Evolutionary conservation across 2,888 invertebrate species (phyloP), one percentile per base, ranked within the genome.

Genomic region (Stenichneumon culpator): DNA sequence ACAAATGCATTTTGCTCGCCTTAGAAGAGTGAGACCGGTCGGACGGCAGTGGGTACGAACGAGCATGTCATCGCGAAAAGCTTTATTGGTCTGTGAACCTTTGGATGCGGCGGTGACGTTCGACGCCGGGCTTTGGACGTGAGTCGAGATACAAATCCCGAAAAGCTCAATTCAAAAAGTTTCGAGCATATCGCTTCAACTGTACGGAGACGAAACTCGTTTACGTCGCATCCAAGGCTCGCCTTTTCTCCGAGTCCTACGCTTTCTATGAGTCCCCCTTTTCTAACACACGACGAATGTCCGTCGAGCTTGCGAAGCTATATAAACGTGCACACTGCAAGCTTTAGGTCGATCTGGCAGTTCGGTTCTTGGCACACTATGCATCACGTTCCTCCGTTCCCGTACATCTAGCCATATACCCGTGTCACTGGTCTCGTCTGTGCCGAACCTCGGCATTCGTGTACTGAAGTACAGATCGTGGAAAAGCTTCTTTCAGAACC

Each of bases 161-260:
- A 63, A 84, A 84, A 84, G 77, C 81, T 81, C 77, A 73, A 32
- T 63, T 84, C 84, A 78, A 81, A 84, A 81, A 81, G 73, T 78
- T 57, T 68, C 72, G 68, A 75, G 72, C 28, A 25, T 73, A 52
- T 78, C 68, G 25, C 72, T 73, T 67, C 25, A 57, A 68, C 44
- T 39, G 32, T 6, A 47, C 67, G 57, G 69, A 47, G 44, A 47
- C 54, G 60, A 14, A 65, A 72, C 60, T 77, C 77, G 80, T 60
- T 68, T 44, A 25, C 54, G 60, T 75, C 54, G 25, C 28, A 50
- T 36, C 54, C 50, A 22, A 7, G 28, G 47, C 19, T 50, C 16
- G 28, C 32, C 78, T 72, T 81, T 73, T 78, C 22, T 78, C 11
- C 16, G 50, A 72, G 14, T 32, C 25, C 39, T 39, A 11, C 32